A percentile compares a stretch with the other conserved stretches of the same genome.
These are phyloP conservation scores for Gallinago nigripennis DNA, from an alignment of 2,797 vertebrate genomes.

Conservation along the genomic window DNA sequence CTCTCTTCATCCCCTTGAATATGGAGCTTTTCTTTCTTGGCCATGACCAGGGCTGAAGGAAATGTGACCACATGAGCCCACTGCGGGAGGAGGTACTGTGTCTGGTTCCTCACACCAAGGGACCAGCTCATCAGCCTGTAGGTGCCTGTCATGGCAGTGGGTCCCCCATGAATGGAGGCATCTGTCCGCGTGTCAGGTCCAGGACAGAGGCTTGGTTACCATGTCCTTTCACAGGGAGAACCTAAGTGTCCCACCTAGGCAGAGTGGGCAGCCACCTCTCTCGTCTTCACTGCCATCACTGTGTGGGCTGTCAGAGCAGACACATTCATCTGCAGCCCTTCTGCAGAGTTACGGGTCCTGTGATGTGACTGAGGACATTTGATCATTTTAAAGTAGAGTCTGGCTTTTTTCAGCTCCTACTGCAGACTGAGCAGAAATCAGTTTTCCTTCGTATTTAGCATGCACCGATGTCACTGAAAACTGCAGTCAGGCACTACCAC, in stretches of 20 bases:
- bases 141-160: not conserved
- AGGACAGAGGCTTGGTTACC: not conserved
- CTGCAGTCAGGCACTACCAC: not conserved
- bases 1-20: not conserved
- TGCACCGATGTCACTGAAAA: not conserved
- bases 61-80: not conserved
- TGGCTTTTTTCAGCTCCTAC: not conserved
- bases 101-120: not conserved
- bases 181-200: not conserved
- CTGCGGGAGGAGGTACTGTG: not conserved
- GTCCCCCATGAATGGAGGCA: not conserved
- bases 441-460: not conserved
- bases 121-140: not conserved
- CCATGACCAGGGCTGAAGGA: not conserved
- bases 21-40: not conserved
- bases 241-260: not conserved
- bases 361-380: not conserved
- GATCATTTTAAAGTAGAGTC: not conserved
- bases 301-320: not conserved
- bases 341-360: not conserved
- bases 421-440: not conserved
- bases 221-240: not conserved
- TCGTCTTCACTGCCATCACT: not conserved
- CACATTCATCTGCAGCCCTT: not conserved
- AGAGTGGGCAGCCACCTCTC: not conserved